Conservation (phyloP, 2,888 invertebrate species). For the Melikaiella ostensackeni region DNA sequence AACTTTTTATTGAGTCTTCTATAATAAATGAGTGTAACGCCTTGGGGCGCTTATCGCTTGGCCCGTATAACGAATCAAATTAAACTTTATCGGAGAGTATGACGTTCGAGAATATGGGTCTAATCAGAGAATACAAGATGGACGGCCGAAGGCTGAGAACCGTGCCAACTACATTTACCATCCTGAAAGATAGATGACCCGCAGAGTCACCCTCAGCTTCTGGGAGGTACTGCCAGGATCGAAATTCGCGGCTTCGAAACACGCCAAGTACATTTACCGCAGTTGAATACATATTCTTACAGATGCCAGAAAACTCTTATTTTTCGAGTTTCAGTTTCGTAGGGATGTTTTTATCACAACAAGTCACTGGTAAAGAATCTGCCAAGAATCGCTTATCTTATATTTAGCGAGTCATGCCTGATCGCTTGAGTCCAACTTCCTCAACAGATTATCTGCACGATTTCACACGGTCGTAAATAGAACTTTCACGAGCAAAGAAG, state of each 20-base stretch:
- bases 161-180: slow-evolving; percentile 62
- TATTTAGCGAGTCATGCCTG: slow-evolving; percentile 13
- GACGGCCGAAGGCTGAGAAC: slow-evolving; percentile 59
- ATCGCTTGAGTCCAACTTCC: not conserved
- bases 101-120: slow-evolving; percentile 52
- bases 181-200: slow-evolving; percentile 53
- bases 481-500: not conserved
- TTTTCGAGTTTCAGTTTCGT: not conserved
- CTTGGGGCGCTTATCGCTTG: slow-evolving; percentile 15
- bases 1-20: not conserved
- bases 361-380: slow-evolving; percentile 45
- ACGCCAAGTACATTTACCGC: slow-evolving; percentile 39
- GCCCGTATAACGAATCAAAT: slow-evolving; percentile 52
- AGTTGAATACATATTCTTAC: slow-evolving; percentile 30
- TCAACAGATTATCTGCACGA: slow-evolving; percentile 25
- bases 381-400: slow-evolving; percentile 66
- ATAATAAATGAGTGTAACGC: slow-evolving; percentile 25
- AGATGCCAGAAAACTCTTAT: slow-evolving; percentile 13
- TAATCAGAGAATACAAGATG: slow-evolving; percentile 50
- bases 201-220: slow-evolving; percentile 34
- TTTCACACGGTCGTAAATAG: slow-evolving; percentile 17
- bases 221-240: slow-evolving; percentile 34
- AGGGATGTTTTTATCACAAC: slow-evolving; percentile 31
- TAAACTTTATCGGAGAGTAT: slow-evolving; percentile 53
- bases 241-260: slow-evolving; percentile 33